These are phyloP conservation scores for Ammodytes dubius DNA, from an alignment of 2,113 vertebrate genomes.

Conservation along the genomic window DNA sequence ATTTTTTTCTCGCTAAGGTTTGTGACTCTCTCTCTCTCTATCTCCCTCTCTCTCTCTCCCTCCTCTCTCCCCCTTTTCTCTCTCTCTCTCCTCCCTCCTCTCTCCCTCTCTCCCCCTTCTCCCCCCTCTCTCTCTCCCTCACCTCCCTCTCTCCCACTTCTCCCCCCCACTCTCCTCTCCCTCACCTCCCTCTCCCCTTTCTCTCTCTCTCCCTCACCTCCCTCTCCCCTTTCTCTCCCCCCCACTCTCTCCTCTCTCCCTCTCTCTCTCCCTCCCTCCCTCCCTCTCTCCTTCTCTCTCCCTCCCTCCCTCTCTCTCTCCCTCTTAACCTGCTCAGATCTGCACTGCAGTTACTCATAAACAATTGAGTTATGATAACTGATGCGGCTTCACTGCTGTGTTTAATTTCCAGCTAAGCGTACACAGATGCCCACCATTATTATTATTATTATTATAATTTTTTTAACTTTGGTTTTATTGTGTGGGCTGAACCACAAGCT, in stretches of 20 bases:
- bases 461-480: conserved; percentile 25
- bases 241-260: too few relatives aligned
- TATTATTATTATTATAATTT: not conserved
- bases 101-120: not conserved
- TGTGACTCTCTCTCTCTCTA: conserved; percentile 7
- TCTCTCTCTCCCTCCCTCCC: too few relatives aligned
- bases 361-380: conserved; percentile 44
- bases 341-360: conserved; percentile 67
- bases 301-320: not conserved
- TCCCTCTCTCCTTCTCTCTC: too few relatives aligned
- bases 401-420: conserved; percentile 30
- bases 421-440: conserved; percentile 62
- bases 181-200: too few relatives aligned
- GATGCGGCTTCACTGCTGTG: conserved; percentile 41
- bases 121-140: too few relatives aligned
- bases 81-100: conserved; percentile 16
- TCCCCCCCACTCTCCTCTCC: too few relatives aligned
- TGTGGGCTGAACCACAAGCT: conserved; percentile 35
- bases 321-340: conserved; percentile 24
- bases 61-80: not conserved
- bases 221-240: conserved; percentile 5
- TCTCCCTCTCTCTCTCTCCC: not conserved
- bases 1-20: not conserved
- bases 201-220: too few relatives aligned
- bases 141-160: too few relatives aligned